Evolutionary conservation across 2,797 vertebrate species (phyloP).

Genomic region (Cirrhinus mrigala): DNA sequence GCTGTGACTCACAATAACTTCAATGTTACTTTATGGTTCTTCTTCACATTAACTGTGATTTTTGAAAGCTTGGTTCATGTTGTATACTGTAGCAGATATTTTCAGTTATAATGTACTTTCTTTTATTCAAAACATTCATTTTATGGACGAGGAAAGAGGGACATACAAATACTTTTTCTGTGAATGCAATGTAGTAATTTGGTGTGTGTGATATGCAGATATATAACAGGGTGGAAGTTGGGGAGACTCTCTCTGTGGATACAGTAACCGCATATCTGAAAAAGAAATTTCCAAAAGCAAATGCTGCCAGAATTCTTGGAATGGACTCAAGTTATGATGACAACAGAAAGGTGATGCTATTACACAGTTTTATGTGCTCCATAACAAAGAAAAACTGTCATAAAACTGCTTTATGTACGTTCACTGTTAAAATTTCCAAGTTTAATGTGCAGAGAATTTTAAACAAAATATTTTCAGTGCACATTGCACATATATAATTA

Average conservation of each 20-base stretch:
- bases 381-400: not conserved
- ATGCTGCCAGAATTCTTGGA: constrained; percentile 82
- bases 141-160: constrained; percentile 55
- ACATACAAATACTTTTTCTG: constrained; percentile 53
- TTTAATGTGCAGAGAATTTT: not conserved
- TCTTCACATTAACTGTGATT: constrained; percentile 18
- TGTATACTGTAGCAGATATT: constrained; percentile 9
- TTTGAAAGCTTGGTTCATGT: constrained; percentile 50
- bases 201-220: constrained; percentile 78
- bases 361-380: not conserved
- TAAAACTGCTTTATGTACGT: not conserved
- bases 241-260: constrained; percentile 80
- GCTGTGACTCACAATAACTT: constrained; percentile 52
- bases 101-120: constrained; percentile 54
- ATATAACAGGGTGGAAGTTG: constrained; percentile 81
- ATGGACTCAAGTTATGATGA: constrained; percentile 84
- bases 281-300: constrained; percentile 84
- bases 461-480: not conserved
- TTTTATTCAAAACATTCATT: constrained; percentile 58
- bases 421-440: not conserved
- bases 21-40: constrained; percentile 30
- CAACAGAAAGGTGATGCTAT: constrained; percentile 83
- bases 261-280: constrained; percentile 82
- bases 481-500: not conserved
- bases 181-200: constrained; percentile 12